These are phyloP conservation scores for Rhinoraja longicauda DNA, from an alignment of 2,797 vertebrate genomes.

Conservation along the genomic window DNA sequence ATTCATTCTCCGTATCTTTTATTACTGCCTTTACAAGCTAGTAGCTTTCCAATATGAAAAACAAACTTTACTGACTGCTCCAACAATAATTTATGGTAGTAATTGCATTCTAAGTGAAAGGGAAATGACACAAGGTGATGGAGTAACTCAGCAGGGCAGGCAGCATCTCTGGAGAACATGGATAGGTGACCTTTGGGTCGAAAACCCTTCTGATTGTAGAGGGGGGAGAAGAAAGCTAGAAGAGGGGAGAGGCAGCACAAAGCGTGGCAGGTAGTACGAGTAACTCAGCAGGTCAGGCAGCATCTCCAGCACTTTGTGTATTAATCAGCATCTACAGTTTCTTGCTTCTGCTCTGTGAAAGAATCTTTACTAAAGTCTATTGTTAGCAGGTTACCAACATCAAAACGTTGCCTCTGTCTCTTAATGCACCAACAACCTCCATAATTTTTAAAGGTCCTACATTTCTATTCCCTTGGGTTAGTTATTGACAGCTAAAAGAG, in stretches of 20 bases:
- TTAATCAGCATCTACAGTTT: no score
- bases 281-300: no score
- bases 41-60: neutral
- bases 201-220: no score
- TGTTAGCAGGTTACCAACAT: neutral
- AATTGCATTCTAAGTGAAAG: no score
- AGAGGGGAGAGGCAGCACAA: no score
- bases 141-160: no score
- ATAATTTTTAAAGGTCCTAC: neutral
- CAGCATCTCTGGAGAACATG: no score
- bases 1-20: neutral
- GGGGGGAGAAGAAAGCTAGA: no score
- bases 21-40: neutral
- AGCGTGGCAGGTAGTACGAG: no score
- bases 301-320: no score
- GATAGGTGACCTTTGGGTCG: no score
- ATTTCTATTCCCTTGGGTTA: neutral
- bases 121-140: no score
- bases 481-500: neutral
- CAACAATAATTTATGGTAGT: neutral
- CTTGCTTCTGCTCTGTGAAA: neutral
- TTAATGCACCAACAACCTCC: neutral
- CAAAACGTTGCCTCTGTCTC: neutral
- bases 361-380: neutral
- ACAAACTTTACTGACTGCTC: neutral